Percentiles rank a stretch among this genome's conserved stretches.
phyloP scores from a whole-genome alignment of 2,113 vertebrate species.

The Agapornis roseicollis region DNA sequence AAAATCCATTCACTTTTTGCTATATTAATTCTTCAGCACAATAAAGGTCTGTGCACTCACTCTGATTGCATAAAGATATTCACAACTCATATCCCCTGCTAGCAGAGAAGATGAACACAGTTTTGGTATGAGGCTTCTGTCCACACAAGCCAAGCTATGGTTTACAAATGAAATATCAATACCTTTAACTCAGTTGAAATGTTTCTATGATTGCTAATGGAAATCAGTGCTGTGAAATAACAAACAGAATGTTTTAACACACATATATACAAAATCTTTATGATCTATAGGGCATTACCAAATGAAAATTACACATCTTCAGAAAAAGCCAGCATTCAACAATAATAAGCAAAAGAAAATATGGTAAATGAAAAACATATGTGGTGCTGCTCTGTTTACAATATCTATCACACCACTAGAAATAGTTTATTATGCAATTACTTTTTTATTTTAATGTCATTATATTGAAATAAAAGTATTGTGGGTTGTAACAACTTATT shows the following conservation, averaged over 20 bases:
- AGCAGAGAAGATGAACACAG: background rate
- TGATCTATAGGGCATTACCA: background rate
- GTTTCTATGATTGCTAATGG: constrained; percentile 25
- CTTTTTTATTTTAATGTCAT: background rate
- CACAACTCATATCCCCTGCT: background rate
- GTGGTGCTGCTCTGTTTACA: background rate
- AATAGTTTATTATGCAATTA: background rate
- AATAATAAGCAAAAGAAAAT: constrained; percentile 14
- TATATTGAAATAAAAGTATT: background rate
- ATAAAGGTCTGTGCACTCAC: background rate
- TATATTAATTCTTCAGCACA: constrained; percentile 1
- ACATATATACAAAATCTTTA: background rate
- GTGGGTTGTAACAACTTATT: background rate
- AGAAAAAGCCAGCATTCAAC: constrained; percentile 22
- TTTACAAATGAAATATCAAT: constrained; percentile 25
- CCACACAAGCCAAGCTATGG: constrained; percentile 27
- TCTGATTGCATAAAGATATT: background rate
- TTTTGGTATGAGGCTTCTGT: constrained; percentile 12
- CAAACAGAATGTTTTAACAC: constrained; percentile 14
- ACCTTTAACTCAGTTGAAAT: constrained; percentile 41
- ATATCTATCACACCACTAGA: background rate
- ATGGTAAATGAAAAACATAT: constrained; percentile 3
- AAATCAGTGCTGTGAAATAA: constrained; percentile 37
- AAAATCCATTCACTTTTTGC: background rate
- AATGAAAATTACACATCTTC: background rate